Base-by-base conservation (phyloP, 37 sponge, comb jelly and placozoan species). In the Amphimedon queenslandica region DNA sequence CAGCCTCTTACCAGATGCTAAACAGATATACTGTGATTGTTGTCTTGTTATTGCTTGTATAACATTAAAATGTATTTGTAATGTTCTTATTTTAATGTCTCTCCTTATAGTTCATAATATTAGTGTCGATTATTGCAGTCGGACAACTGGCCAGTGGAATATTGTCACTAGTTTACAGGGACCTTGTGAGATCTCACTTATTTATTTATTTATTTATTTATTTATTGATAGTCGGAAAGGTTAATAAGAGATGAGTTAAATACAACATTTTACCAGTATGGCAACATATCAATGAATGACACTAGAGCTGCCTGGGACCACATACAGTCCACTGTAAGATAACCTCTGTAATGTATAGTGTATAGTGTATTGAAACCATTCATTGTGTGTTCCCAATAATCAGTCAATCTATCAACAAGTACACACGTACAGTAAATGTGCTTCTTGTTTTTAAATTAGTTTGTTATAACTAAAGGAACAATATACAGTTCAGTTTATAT, bases 81-180 rank as follows among this genome's bases (percentile, higher is more conserved):
- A 47, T 47, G 51, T 47, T 13, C 51, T 47, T 47, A 8, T 13
- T 47, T 18, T 47, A 8, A 47, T 47, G 5, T 11, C 61, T 60
- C 27, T n/a, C 38, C 20, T 30, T 71, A 10, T 34, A 87, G 88
- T 87, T 81, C 82, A 87, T 87, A 2, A 38, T 72, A 1, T 37
- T 87, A 5, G 82, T 81, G 24, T 37, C 76, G 28, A 2, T 87
- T 28, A 71, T 81, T 10, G 76, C 81, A 37, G 40, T 77, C 0
- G 77, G 66, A 0, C 73, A 87, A 73, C 40, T 80, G 25, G 77
- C 72, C 27, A 82, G 88, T 38, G 88, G 78, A 4, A 77, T 87
- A 37, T 70, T 87, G 0, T 73, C 66, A 0, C 81, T 77, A 35
- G 78, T 81, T 58, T 87, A 74, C 37, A 65, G 88, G 0, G 69